phyloP scores from a whole-genome alignment of 2,888 invertebrate genomes.

The Cheilosia soror region DNA sequence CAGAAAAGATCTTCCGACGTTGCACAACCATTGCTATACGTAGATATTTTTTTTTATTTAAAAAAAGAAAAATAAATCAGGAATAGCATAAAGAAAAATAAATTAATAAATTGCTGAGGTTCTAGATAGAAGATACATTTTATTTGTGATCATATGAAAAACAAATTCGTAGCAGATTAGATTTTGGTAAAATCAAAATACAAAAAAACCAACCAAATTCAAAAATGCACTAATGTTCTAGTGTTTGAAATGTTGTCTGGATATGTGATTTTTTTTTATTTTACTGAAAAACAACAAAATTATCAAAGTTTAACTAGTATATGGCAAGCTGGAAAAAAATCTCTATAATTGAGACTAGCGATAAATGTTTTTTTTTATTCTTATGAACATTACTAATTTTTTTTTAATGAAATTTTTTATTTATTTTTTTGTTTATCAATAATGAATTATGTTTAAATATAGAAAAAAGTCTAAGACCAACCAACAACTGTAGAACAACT shows the following conservation, averaged over 20 bases:
- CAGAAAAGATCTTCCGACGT: constrained; percentile 99
- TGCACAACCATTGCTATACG: constrained; percentile 94
- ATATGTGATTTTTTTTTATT: not conserved
- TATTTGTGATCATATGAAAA: not conserved
- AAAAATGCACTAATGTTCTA: constrained; percentile 22
- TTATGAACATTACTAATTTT: not conserved
- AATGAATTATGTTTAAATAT: not conserved
- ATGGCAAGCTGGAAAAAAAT: constrained; percentile 4
- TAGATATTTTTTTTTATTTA: constrained; percentile 78
- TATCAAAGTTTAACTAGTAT: not conserved
- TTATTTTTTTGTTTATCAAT: not conserved
- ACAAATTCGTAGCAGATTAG: not conserved
- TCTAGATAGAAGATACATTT: not conserved
- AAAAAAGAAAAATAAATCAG: not conserved
- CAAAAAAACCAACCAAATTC: constrained; percentile 2
- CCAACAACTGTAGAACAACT: constrained; percentile 10
- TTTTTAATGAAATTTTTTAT: not conserved
- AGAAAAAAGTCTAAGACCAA: not conserved
- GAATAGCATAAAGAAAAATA: not conserved
- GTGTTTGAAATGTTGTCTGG: constrained; percentile 34
- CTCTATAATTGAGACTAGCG: constrained; percentile 9
- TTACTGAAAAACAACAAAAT: not conserved
- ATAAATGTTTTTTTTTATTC: not conserved
- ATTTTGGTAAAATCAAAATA: not conserved
- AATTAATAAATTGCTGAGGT: not conserved